Base-by-base conservation (phyloP, 2,113 vertebrate species). In the Sinocyclocheilus maitianheensis region DNA sequence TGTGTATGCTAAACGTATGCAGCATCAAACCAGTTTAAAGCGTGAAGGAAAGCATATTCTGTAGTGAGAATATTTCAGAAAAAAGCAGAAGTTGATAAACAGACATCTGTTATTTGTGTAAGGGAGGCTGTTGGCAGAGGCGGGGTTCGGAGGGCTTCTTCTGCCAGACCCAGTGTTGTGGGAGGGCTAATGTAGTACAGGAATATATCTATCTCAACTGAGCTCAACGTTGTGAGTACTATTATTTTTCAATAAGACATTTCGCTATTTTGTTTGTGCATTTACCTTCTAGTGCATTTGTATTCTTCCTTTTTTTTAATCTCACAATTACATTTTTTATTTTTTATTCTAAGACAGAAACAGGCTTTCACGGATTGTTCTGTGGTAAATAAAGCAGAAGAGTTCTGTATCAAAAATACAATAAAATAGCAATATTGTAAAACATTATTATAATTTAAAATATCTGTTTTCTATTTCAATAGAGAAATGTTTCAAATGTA, bases 21-120 rank as follows among this genome's bases (percentile, higher is more conserved):
- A 12, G 43, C 10, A 14, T 48, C 72, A 0, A 46, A 14, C 40
- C 22, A n/a, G 37, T 75, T 48, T n/a, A 75, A 46, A 75, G 72
- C 5, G 5, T 75, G 40, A 75, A 24, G 43, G 5, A 48, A 76
- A 51, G 43, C 43, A 51, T n/a, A 76, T 76, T 76, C 72, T 48
- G 43, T 48, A 48, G 43, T 76, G 72, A 48, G 72, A 76, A 24
- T 46, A 75, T 24, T 22, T 75, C 43, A 67, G 63, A 67, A 14
- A 67, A 67, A 24, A 67, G 63, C 63, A 67, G 63, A 67, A 67
- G 63, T 30, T 75, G 72, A 24, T 75, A 13, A 75, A 75, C 72
- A 75, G 11, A 48, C 72, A 46, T 48, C 40, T 75, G 72, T 48
- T 75, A 22, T 75, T 75, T 75, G 72, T 75, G 20, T 72, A 5